Percentiles rank a stretch among this genome's conserved stretches.
phyloP scores from a whole-genome alignment of 2,113 vertebrate species.

The Myxocyprinus asiaticus region DNA sequence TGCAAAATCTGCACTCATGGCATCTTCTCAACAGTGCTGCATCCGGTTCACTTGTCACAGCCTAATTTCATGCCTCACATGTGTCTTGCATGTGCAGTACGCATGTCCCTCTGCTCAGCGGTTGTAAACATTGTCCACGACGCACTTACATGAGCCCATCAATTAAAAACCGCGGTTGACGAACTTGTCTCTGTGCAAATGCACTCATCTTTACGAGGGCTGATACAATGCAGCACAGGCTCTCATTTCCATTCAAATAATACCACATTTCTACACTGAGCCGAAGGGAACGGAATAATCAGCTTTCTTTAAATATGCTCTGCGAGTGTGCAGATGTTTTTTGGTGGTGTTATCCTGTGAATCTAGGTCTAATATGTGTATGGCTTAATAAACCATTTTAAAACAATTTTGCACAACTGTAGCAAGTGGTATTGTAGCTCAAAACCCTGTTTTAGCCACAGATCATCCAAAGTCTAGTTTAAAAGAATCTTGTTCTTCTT shows the following conservation, averaged over 20 bases:
- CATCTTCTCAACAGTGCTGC: slow-evolving; percentile 4
- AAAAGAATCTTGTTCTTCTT: no score
- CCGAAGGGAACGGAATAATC: slow-evolving; percentile 25
- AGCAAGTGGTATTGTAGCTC: no score
- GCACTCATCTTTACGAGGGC: neutral
- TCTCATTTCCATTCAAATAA: slow-evolving; percentile 40
- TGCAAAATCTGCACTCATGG: neutral
- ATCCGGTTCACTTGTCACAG: slow-evolving; percentile 32
- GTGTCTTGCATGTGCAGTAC: slow-evolving; percentile 31
- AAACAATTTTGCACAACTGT: no score
- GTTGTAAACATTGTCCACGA: slow-evolving; percentile 32
- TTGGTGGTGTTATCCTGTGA: neutral
- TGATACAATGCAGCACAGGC: slow-evolving; percentile 11
- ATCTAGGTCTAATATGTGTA: slow-evolving; percentile 4
- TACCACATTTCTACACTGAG: neutral
- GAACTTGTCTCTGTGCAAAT: neutral
- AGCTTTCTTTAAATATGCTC: neutral
- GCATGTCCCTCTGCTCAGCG: slow-evolving; percentile 6
- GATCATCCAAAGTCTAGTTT: no score
- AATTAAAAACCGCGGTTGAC: slow-evolving; percentile 26
- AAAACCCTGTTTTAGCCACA: no score
- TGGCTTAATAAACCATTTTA: no score
- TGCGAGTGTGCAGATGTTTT: neutral
- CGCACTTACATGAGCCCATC: slow-evolving; percentile 48
- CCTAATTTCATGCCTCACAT: slow-evolving; percentile 47